A percentile compares a stretch with the other conserved stretches of the same genome.
Conservation (phyloP, 2,113 vertebrate species). For the Enhydra lutris region DNA sequence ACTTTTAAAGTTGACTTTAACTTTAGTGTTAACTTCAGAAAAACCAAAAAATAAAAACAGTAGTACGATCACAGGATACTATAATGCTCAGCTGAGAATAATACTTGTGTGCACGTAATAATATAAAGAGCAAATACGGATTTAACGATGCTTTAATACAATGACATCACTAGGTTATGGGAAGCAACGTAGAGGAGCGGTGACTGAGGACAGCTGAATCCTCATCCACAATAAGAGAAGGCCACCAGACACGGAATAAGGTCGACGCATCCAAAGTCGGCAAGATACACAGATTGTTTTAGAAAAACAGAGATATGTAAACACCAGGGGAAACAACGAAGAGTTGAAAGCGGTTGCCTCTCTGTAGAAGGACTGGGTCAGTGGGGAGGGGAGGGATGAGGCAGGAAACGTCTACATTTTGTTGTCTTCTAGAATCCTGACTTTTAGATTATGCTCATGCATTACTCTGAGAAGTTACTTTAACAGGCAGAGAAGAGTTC, state of each 20-base stretch:
- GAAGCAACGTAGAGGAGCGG: not conserved
- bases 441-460: not conserved
- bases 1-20: not conserved
- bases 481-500: slow-evolving; percentile 17
- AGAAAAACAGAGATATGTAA: not conserved
- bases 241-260: not conserved
- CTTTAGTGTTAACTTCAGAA: not conserved
- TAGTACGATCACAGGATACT: not conserved
- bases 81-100: not conserved
- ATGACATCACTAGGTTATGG: not conserved
- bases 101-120: not conserved
- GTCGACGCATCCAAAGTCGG: not conserved
- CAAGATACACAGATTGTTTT: not conserved
- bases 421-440: not conserved
- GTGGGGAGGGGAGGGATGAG: too few relatives aligned
- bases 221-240: not conserved
- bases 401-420: not conserved
- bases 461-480: slow-evolving; percentile 29
- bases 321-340: slow-evolving; percentile 6
- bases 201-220: not conserved
- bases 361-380: not conserved
- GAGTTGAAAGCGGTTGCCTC: not conserved
- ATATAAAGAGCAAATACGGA: not conserved
- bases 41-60: slow-evolving; percentile 1
- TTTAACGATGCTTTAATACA: slow-evolving; percentile 11